These are phyloP conservation scores for Xanthia icteritia DNA, from an alignment of 2,888 invertebrate species.

Conservation along the genomic window DNA sequence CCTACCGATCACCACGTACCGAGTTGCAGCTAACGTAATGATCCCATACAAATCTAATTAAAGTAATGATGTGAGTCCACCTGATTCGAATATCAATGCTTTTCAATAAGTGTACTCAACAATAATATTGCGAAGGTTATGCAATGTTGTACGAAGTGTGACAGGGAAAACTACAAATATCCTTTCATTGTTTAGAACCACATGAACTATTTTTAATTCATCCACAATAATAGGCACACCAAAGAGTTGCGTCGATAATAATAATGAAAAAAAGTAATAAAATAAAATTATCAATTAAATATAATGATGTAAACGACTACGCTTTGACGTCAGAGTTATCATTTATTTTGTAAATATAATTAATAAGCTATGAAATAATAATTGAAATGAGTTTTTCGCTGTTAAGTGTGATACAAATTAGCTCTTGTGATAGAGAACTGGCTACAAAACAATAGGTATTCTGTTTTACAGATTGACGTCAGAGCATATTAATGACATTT, in stretches of 20 bases:
- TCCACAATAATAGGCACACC: neutral
- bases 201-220: conserved; percentile 31
- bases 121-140: conserved; percentile 20
- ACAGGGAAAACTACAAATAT: conserved; percentile 31
- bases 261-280: conserved; percentile 6
- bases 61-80: conserved; percentile 47
- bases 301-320: conserved; percentile 46
- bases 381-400: conserved; percentile 23
- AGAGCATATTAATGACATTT: conserved; percentile 57
- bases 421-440: conserved; percentile 37
- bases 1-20: conserved; percentile 3
- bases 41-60: conserved; percentile 49
- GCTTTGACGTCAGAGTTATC: conserved; percentile 60
- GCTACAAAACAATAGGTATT: conserved; percentile 46
- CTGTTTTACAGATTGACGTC: conserved; percentile 64
- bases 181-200: conserved; percentile 17
- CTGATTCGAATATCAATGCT: conserved; percentile 51
- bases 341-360: conserved; percentile 37
- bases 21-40: conserved; percentile 30
- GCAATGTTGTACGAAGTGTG: neutral
- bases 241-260: conserved; percentile 20
- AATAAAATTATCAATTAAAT: conserved; percentile 35
- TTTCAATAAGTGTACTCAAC: conserved; percentile 21
- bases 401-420: conserved; percentile 44
- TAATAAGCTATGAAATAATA: conserved; percentile 40